Evolutionary conservation across 2,888 invertebrate genomes (phyloP), one percentile per base, ranked within the genome.

Genomic region (Allygus modestus): DNA sequence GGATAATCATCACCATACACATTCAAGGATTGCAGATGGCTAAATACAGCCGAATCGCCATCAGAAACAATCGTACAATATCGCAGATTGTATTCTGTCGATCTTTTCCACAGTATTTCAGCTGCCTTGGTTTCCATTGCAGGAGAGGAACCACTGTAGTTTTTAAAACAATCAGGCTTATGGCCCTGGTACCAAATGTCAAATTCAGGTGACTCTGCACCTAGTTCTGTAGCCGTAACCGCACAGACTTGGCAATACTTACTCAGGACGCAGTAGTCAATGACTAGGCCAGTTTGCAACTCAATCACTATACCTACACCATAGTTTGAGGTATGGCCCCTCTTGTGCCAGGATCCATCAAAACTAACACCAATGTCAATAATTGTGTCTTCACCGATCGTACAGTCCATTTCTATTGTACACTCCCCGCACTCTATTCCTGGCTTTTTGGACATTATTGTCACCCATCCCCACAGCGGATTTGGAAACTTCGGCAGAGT

Each of bases 311-410:
- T 12, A 12, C 81, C 81, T 0, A 82, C 65, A 23, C 81, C 81
- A 41, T 82, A 65, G 41, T 82, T 82, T 9, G 65, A 65, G 11
- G 41, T 81, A 20, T n/a, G 20, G 2, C 81, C 81, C 12, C 37
- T 61, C 12, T 58, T 82, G 23, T 82, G 81, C 81, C 81, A 82
- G 2, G 65, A n/a, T 0, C 81, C 81, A 37, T 82, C 81, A 23
- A 65, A 82, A 20, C 33, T 33, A 23, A 82, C 65, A 61, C n/a
- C n/a, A 26, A 82, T 23, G 33, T 81, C 61, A 58, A 58, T 58
- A 58, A 51, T 0, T 20, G 46, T 11, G n/a, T 54, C n/a, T 11
- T 37, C 23, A 43, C 7, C n/a, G 20, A 15, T 33, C 5, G 31
- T 0, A 17, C 7, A 17, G 31, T 75, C 75, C 4, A 20, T 31